phyloP scores from a whole-genome alignment of 2,113 vertebrate species.

The Delphinapterus leucas region DNA sequence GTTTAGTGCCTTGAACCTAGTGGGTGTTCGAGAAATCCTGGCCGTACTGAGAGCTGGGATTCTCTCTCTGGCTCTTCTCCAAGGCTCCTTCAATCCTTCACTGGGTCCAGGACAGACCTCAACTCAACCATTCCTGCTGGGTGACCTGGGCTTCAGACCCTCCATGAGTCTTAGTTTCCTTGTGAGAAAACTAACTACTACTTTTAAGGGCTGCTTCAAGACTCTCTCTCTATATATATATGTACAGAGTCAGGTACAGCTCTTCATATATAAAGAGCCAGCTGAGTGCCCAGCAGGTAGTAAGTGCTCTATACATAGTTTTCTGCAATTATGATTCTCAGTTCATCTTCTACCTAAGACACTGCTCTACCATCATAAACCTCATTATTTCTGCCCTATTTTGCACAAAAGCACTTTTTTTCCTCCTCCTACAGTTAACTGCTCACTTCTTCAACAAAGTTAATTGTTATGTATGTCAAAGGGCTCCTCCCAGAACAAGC shows the following conservation, averaged over 20 bases:
- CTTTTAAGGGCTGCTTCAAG: not conserved
- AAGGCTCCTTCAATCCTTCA: not conserved
- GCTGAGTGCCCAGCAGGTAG: not conserved
- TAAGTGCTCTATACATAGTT: not conserved
- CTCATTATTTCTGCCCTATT: not conserved
- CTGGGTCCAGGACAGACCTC: not conserved
- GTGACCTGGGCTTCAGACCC: not conserved
- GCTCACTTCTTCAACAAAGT: slow-evolving; percentile 10
- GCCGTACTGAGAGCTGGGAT: not conserved
- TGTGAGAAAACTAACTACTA: not conserved
- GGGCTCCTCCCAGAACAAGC: not conserved
- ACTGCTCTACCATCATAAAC: not conserved
- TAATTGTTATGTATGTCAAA: not conserved
- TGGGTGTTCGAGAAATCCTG: not conserved
- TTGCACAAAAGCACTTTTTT: not conserved
- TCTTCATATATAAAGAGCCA: not conserved
- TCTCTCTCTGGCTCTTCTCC: not conserved
- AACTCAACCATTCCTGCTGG: not conserved
- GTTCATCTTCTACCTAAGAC: not conserved
- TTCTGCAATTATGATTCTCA: not conserved
- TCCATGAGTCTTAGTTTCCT: not conserved
- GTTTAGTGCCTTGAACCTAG: not conserved
- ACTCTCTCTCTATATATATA: not conserved
- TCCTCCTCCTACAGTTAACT: not conserved
- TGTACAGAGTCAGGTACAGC: not conserved